Evolutionary conservation across 2,797 vertebrate genomes (phyloP), one percentile per base, ranked within the genome.

Genomic region (Decapterus maruadsi): DNA sequence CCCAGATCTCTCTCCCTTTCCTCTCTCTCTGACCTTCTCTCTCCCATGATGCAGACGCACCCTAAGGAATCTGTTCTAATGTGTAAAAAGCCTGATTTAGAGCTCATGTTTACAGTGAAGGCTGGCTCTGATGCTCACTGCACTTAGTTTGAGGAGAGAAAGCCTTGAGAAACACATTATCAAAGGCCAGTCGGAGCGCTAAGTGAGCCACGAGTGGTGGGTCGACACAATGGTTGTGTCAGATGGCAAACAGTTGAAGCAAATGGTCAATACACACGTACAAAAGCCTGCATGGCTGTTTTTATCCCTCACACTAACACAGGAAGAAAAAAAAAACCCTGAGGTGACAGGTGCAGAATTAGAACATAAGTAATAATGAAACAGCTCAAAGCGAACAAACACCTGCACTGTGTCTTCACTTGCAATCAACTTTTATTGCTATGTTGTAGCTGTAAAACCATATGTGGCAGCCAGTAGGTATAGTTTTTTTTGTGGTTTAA

Each of bases 391-490:
- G 45, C 20, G 42, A 78, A 53, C 13, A 71, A 53, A 78, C 68
- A 74, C 64, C 59, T 56, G 81, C 61, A 59, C 0, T 2, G 29
- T 38, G 5, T 46, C 42, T 63, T 70, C 65, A 48, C 17, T 81
- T 31, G 63, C 82, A 68, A 60, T 80, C 68, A 58, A 31, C n/a
- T 80, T 82, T 81, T 75, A 81, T 79, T 75, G 63, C 40, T 19
- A 10, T 31, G 66, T 61, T 61, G 75, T 38, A 45, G 60, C 56
- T 17, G 34, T 79, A 61, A 73, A 82, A 65, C 57, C 66, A 51
- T 50, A 60, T 55, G 76, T 62, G 57, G 64, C 59, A 43, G 58
- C 42, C 17, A 13, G 7, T 40, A 40, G 6, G 45, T 17, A 19
- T 68, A 50, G 31, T 66, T 9, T 63, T 45, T 40, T 68, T 46